These are phyloP conservation scores for Ornithorhynchus anatinus DNA, from an alignment of 2,113 vertebrate species.

Conservation along the genomic window DNA sequence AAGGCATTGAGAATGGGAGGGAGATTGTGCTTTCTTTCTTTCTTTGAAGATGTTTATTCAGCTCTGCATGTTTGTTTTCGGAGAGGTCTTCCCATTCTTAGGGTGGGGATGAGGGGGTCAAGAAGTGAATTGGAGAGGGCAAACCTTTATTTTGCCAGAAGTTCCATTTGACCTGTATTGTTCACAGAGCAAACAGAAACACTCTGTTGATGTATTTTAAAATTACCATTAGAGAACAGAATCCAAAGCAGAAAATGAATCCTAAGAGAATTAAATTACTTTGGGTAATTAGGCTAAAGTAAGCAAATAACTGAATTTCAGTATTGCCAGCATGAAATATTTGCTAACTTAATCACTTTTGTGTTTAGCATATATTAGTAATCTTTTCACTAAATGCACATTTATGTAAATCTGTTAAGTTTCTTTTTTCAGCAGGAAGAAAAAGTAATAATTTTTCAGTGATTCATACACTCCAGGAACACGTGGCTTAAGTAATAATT, in stretches of 20 bases:
- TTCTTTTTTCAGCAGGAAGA: no score
- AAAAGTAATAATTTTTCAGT: no score
- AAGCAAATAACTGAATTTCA: no score
- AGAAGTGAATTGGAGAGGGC: background rate
- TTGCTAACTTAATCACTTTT: no score
- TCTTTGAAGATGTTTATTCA: slow-evolving; percentile 61
- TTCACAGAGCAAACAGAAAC: slow-evolving; percentile 28
- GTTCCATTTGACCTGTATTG: slow-evolving; percentile 37
- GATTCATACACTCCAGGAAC: no score
- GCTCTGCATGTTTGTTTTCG: slow-evolving; percentile 51
- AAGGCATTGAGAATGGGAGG: slow-evolving; percentile 50
- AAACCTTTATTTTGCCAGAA: slow-evolving; percentile 49
- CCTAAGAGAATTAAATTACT: no score
- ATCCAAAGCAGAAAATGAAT: background rate
- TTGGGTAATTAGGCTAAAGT: no score
- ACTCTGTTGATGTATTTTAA: background rate
- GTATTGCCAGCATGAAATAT: no score
- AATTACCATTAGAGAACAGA: background rate
- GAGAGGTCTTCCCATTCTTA: slow-evolving; percentile 23
- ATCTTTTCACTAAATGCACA: no score
- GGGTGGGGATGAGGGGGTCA: slow-evolving; percentile 14
- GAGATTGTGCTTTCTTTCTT: slow-evolving; percentile 65
- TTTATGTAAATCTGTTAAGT: no score
- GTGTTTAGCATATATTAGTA: no score
- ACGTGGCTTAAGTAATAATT: no score